Base-by-base conservation (phyloP, 2,888 invertebrate genomes). In the Zaprionus obscuricornis region DNA sequence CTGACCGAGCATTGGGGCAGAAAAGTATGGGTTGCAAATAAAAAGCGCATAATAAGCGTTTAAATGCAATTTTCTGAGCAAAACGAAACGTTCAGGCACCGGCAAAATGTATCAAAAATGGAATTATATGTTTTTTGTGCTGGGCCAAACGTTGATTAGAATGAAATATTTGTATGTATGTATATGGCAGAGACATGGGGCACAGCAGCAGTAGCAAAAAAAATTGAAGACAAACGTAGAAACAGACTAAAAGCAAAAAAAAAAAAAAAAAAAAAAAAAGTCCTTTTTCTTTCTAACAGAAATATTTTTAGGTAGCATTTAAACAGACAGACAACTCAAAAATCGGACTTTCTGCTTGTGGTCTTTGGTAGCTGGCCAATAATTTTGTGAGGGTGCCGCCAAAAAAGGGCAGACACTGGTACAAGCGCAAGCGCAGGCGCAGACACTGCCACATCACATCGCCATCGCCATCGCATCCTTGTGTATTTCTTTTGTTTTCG, bases 331-430 rank as follows among this genome's bases (percentile, higher is more conserved):
- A 72, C 84, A 65, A 50, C 73, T 62, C 33, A 8, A 66, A 56
- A 74, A 73, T 84, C 70, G 45, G 69, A 66, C 73, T 59, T 47
- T 56, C 51, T 55, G 43, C 16, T 66, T 37, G 37, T 22, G 14
- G 36, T 24, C 42, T 37, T 24, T 36, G 39, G 37, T 47, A 36
- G 68, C 69, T 84, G 87, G 72, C 76, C 88, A 88, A 87, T 88
- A 88, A 87, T 87, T 87, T 87, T 87, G 88, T 83, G 87, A 87
- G 87, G 87, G 87, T 87, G 87, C 87, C 87, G 87, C 86, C 87
- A 87, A 76, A 77, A 81, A 72, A 71, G 74, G 75, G n/a, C n/a
- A n/a, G n/a, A n/a, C n/a, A n/a, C n/a, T n/a, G n/a, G n/a, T n/a
- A n/a, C 72, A 84, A 76, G 36, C 62, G 50, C 66, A 60, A 62